Base-by-base conservation (phyloP, 2,888 invertebrate genomes). In the Cryptocheilus praepositus region DNA sequence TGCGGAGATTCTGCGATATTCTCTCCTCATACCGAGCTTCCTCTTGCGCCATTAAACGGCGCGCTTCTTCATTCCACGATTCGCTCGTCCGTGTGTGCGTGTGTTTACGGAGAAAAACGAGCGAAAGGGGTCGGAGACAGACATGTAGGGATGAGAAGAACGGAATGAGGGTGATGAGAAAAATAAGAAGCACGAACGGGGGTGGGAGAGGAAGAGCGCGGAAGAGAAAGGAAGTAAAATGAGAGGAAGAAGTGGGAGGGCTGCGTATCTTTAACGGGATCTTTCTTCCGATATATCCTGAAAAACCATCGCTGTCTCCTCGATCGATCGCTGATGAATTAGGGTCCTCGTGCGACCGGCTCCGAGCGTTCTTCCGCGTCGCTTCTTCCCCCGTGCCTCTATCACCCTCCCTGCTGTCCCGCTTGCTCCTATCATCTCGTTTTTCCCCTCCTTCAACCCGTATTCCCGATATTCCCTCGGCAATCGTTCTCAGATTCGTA, bases 311-410 rank as follows among this genome's bases (percentile, higher is more conserved):
- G 49, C 28, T 61, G 65, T 58, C 61, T 57, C 49, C 15, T 2
- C 53, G 52, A 58, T 68, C 64, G 71, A 73, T 73, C 22, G 54
- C 21, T 53, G 46, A 68, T 71, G 62, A 72, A 68, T 71, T 68
- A 73, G 60, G 45, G 58, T 61, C 25, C 67, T 64, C 67, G 46
- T 21, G 71, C 53, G 72, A 57, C 58, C 64, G 63, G 67, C 69
- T 57, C 62, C 59, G 64, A 64, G 63, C 67, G 65, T 61, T 56
- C 70, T 71, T 70, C 60, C 62, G 62, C 46, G 58, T 71, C 60
- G 46, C 70, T 70, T 65, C 49, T n/a, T 49, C 49, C 49, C 49
- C 11, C 49, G n/a, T n/a, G 16, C 49, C 36, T 36, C 36, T 11
- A 49, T 49, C 18, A 11, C 7, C 36, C 36, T 36, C 25, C 25